A percentile compares a stretch with the other conserved stretches of the same genome.
phyloP scores from a whole-genome alignment of 1,140 invertebrate genomes.

The Tachypleus tridentatus region DNA sequence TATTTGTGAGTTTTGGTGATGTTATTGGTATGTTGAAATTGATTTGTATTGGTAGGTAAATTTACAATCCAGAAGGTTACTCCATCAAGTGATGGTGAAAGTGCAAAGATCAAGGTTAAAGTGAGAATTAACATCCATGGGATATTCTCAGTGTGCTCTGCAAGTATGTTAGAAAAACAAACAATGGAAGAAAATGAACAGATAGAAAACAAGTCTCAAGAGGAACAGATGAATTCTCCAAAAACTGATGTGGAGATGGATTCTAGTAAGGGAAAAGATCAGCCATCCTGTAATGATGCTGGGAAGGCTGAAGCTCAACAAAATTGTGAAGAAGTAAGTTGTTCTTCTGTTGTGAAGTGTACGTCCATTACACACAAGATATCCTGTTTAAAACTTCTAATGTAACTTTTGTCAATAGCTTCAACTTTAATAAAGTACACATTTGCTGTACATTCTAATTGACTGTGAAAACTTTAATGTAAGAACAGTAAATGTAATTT shows the following conservation, averaged over 20 bases:
- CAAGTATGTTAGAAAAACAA: slow-evolving; percentile 67
- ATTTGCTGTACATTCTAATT: neutral
- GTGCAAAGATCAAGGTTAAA: slow-evolving; percentile 90
- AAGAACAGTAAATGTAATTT: neutral
- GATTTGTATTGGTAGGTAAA: slow-evolving; percentile 43
- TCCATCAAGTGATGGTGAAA: slow-evolving; percentile 70
- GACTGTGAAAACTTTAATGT: slow-evolving; percentile 12
- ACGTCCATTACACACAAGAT: too few species aligned
- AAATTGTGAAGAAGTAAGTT: slow-evolving; percentile 10
- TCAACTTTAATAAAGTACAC: too few species aligned
- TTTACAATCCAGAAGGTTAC: slow-evolving; percentile 76
- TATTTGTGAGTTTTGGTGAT: too few species aligned
- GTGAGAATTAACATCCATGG: slow-evolving; percentile 86
- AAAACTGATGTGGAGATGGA: neutral
- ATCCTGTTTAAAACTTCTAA: too few species aligned
- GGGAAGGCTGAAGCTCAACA: neutral
- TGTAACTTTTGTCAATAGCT: too few species aligned
- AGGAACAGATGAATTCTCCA: neutral
- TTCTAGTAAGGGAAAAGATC: too few species aligned
- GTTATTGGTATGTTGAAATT: too few species aligned
- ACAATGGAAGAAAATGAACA: slow-evolving; percentile 28
- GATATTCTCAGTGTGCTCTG: slow-evolving; percentile 71
- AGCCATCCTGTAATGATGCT: too few species aligned
- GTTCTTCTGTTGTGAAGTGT: too few species aligned
- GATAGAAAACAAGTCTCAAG: slow-evolving; percentile 6